These are phyloP conservation scores for Anthonomus grandis DNA, from an alignment of 1,140 invertebrate genomes.

Conservation along the genomic window DNA sequence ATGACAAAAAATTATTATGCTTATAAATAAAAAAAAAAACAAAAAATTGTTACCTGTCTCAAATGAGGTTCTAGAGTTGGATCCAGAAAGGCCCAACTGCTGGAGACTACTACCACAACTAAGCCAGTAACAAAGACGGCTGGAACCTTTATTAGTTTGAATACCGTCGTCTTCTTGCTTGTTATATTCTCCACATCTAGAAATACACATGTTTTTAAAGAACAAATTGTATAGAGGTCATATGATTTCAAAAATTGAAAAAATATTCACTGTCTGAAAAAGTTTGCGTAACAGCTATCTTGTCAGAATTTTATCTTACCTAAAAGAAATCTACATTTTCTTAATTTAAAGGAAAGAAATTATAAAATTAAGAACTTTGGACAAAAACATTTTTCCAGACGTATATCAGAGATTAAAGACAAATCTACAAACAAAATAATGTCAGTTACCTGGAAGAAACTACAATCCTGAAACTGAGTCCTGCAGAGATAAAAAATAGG, in stretches of 20 bases:
- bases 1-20: constrained; percentile 28
- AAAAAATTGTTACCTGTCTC: constrained; percentile 52
- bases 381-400: too few relatives aligned
- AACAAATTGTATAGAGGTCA: background rate
- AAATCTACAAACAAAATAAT: too few relatives aligned
- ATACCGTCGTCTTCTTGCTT: constrained; percentile 42
- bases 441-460: too few relatives aligned
- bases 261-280: too few relatives aligned
- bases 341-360: too few relatives aligned
- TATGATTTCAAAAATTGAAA: background rate
- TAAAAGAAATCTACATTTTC: too few relatives aligned
- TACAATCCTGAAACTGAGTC: too few relatives aligned
- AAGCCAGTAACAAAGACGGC: constrained; percentile 64
- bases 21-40: background rate
- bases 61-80: constrained; percentile 75
- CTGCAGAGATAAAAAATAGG: too few relatives aligned
- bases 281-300: too few relatives aligned
- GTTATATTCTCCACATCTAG: constrained; percentile 29
- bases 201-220: background rate
- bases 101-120: constrained; percentile 66
- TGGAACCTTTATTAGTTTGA: constrained; percentile 62
- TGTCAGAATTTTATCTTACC: too few relatives aligned
- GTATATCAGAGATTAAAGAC: too few relatives aligned
- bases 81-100: constrained; percentile 72
- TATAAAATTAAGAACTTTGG: too few relatives aligned